Evolutionary conservation across 1,140 invertebrate species (phyloP).

Genomic region (Hypsibius dujardini): DNA sequence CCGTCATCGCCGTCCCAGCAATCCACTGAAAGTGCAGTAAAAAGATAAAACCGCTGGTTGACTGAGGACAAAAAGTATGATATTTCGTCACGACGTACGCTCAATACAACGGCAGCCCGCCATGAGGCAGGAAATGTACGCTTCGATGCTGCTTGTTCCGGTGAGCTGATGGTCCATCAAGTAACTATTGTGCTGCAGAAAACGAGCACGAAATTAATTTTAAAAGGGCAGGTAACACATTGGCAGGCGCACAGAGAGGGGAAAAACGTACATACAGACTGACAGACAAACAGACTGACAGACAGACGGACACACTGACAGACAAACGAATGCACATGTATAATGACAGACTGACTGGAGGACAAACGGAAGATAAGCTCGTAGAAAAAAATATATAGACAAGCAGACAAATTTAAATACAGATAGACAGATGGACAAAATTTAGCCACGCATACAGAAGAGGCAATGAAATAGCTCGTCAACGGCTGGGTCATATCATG

Average conservation of each 20-base stretch:
- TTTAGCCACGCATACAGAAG: neutral
- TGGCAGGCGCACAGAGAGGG: no score
- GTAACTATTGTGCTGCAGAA: conserved; percentile 30
- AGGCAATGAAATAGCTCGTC: conserved; percentile 42
- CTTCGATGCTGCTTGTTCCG: conserved; percentile 18
- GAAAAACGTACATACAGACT: no score
- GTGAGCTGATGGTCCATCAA: conserved; percentile 1
- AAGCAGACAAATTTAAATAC: no score
- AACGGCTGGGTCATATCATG: conserved; percentile 47
- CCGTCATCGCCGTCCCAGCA: conserved; percentile 37
- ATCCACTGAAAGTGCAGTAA: conserved; percentile 1
- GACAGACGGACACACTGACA: conserved; percentile 35
- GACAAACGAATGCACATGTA: conserved; percentile 17
- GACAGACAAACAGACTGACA: no score
- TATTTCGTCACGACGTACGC: neutral
- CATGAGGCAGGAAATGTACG: conserved; percentile 14
- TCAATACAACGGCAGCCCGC: conserved; percentile 2
- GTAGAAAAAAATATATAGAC: no score
- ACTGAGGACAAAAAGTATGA: conserved; percentile 12
- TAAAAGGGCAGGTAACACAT: no score
- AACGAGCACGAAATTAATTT: no score
- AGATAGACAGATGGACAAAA: no score
- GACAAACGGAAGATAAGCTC: no score
- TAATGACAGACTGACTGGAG: neutral
- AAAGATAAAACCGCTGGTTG: neutral